Base-by-base conservation (phyloP, 2,888 invertebrate genomes). In the Eupelmus urozonus region DNA sequence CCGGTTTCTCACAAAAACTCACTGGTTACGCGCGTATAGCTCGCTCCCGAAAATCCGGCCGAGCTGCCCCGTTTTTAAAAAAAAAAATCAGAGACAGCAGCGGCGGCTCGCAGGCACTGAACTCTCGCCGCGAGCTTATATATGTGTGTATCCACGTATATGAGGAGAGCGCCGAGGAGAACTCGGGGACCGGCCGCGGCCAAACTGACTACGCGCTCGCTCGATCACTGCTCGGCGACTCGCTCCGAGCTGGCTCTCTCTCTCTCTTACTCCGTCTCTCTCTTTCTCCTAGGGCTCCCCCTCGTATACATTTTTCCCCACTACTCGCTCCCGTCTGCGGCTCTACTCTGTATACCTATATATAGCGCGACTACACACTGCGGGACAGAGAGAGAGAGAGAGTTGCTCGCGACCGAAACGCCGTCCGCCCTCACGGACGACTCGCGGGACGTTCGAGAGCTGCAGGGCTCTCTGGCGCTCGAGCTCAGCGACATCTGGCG, bases 391-490 rank as follows among this genome's bases (percentile, higher is more conserved):
- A 5, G 40, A 34, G 18, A 3, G 65, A 66, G 60, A 29, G 57
- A 66, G 73, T 75, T 72, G 73, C 79, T 78, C 82, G n/a, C n/a
- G 78, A 84, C 80, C 83, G 83, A 83, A 65, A 83, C 84, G 81
- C 87, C n/a, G 85, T 85, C 87, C 84, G 84, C 85, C 84, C 85
- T 85, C 86, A 82, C 82, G 63, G 84, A 85, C n/a, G 83, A 84
- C 85, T 85, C 84, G n/a, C n/a, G 71, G 83, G 82, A 85, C 84
- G 87, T 86, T 87, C 78, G 84, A 81, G 81, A 81, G 57, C 73
- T 77, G 62, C n/a, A n/a, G n/a, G n/a, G n/a, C n/a, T n/a, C n/a
- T n/a, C n/a, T n/a, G n/a, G n/a, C n/a, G 11, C 73, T 23, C n/a
- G 71, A 63, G 77, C 77, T 77, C 63, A 70, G 81, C 84, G 86